Percentiles rank a stretch among this genome's conserved stretches.
Evolutionary conservation across 2,888 invertebrate genomes (phyloP).

Genomic region (Neoaliturus tenellus): DNA sequence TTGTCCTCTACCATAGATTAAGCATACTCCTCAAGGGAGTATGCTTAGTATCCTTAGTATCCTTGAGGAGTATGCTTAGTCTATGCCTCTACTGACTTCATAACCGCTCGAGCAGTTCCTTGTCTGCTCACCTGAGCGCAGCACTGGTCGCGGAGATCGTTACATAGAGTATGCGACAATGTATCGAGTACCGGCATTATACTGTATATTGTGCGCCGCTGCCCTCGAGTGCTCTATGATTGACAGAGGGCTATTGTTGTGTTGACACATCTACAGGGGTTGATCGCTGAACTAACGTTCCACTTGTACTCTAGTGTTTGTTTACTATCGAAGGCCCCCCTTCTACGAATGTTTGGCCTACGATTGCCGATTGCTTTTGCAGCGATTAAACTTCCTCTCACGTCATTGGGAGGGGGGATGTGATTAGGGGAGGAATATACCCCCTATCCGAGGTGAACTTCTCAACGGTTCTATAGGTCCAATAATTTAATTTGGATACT

Average conservation of each 20-base stretch:
- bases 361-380: not conserved
- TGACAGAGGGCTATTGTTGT: constrained; percentile 18
- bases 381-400: not conserved
- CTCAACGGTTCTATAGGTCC: no score
- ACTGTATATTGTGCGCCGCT: not conserved
- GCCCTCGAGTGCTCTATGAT: constrained; percentile 11
- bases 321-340: not conserved
- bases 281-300: constrained; percentile 2
- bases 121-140: not conserved
- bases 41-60: no score
- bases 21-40: no score
- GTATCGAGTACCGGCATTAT: constrained; percentile 1
- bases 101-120: no score
- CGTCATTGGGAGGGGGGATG: not conserved
- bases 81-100: no score
- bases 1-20: no score
- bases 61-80: no score
- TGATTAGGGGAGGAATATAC: not conserved
- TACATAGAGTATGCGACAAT: constrained; percentile 11
- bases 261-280: constrained; percentile 4
- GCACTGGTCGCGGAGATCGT: not conserved
- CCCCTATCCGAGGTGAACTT: no score
- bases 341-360: not conserved
- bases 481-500: no score
- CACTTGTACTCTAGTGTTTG: constrained; percentile 2